Evolutionary conservation across 2,888 invertebrate species (phyloP), one percentile per base, ranked within the genome.

Genomic region (Morpho helenor): DNA sequence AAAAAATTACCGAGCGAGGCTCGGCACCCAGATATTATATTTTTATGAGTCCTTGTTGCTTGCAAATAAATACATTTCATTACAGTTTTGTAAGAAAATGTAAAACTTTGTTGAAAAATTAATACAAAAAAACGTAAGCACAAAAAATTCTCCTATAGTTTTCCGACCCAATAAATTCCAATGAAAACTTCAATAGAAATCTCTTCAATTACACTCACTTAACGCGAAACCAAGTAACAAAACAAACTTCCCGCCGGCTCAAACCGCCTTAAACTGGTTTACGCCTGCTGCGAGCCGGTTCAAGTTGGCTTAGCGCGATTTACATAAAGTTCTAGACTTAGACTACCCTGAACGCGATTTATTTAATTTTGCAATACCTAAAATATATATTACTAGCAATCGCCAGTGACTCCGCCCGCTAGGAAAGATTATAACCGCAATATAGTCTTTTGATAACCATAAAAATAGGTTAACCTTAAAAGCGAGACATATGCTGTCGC

Each of bases 181-280:
- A 45, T 10, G 53, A 51, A 41, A 39, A 48, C 40, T 52, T 52
- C 41, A 61, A 42, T 41, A 53, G 51, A 63, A 63, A 68, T 66
- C 61, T 66, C 65, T 71, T 71, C 68, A 71, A 73, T 71, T 73
- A 69, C 60, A 67, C 61, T 58, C 65, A 64, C 62, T 67, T 66
- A 70, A 67, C 63, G 68, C 66, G 62, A 62, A 66, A 61, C 64
- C 67, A 72, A 72, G 70, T 71, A 74, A 74, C 75, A 74, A 71
- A 76, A 75, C 75, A 71, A 75, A 74, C 70, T 76, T 72, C 63
- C 66, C 66, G 60, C 63, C 68, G 66, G 69, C 68, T 70, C 68
- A 66, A 68, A 64, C 70, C 67, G 73, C 67, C 66, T 71, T 73
- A 69, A 69, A 71, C 73, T 66, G 71, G 71, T 70, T 75, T 69